Evolutionary conservation across 2,113 vertebrate species (phyloP).

Genomic region (Balaenoptera acutorostrata): DNA sequence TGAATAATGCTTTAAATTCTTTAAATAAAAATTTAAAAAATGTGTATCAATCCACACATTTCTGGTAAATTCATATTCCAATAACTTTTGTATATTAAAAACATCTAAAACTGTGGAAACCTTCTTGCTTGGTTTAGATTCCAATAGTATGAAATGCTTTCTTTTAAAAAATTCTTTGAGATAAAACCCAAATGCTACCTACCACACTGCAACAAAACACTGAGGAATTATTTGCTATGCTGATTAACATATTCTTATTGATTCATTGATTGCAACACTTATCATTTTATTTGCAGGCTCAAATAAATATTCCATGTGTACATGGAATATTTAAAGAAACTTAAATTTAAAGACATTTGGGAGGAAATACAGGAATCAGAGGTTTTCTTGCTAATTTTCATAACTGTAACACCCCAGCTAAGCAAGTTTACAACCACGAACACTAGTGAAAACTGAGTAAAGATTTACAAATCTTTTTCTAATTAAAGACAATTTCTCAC

Average conservation of each 20-base stretch:
- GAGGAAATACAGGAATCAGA: background rate
- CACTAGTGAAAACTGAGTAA: slow-evolving; percentile 18
- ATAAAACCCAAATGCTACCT: background rate
- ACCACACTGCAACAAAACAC: background rate
- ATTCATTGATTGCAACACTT: background rate
- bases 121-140: background rate
- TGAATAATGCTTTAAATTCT: background rate
- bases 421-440: background rate
- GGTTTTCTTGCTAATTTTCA: slow-evolving; percentile 31
- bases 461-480: slow-evolving; percentile 12
- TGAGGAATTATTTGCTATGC: background rate
- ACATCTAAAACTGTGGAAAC: background rate
- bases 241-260: background rate
- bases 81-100: slow-evolving; percentile 14
- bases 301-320: background rate
- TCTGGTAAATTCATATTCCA: background rate
- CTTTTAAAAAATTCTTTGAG: background rate
- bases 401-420: background rate
- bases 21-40: background rate
- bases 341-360: background rate
- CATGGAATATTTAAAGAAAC: too few species aligned
- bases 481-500: background rate
- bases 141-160: background rate
- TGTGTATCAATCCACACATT: background rate
- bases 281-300: background rate